Evolutionary conservation across 1,140 invertebrate species (phyloP), one percentile per base, ranked within the genome.

Genomic region (Drosophila suzukii): DNA sequence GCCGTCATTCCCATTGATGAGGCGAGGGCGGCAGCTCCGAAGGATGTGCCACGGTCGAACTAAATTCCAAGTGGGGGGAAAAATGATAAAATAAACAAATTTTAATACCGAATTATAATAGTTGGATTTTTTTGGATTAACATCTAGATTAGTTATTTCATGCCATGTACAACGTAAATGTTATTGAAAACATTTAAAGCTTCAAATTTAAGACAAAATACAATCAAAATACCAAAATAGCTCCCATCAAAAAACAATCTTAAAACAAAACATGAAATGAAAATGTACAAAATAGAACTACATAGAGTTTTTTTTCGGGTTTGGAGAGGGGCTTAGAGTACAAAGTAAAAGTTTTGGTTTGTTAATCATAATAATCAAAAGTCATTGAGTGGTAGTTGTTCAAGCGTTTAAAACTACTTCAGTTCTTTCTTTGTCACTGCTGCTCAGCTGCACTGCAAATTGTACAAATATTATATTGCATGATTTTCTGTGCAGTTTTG

Each of bases 1-100:
- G 92, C 86, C 93, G 95, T 95, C 95, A 98, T 94, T 99, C 97
- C 98, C 98, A 99, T 92, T 98, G 97, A 93, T 99, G 97, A 66
- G 98, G 98, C 84, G 98, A 99, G 27, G 98, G 98, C 82, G 98
- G 98, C 92, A 99, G 94, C 94, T 99, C 98, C 59, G 97, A 98
- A 50, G 98, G 97, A 94, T 99, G 98, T 68, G 98, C 98, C 92
- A 99, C 98, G 72, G 97, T 98, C 67, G 98, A 99, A 94, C 98
- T 86, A 56, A 11, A 44, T 39, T 66, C 15, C 13, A n/a, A 13
- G 46, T 34, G 62, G n/a, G 15, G 15, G 11, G 11, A 13, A 53
- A 44, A 20, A 56, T 4, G 6, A 43, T 36, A 44, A 55, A 65
- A 27, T 4, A 76, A 50, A 62, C 0, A 39, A 24, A 68, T 47